phyloP scores from a whole-genome alignment of 2,113 vertebrate species.

The Donacobius atricapilla region DNA sequence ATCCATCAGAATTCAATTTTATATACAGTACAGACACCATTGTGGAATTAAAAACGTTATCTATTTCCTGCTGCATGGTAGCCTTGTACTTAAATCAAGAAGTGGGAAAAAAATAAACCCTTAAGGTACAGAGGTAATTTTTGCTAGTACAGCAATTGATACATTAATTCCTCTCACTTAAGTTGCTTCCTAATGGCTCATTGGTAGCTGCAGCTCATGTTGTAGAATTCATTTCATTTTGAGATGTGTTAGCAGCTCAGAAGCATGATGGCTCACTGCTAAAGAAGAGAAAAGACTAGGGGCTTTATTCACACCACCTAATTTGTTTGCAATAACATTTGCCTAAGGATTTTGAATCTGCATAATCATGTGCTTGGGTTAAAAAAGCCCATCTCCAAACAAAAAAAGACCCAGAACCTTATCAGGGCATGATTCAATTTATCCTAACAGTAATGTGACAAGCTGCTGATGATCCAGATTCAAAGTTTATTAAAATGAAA shows the following conservation, averaged over 20 bases:
- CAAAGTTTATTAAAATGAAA: background rate
- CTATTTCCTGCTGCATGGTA: background rate
- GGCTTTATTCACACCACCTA: background rate
- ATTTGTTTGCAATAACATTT: background rate
- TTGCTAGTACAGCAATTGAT: background rate
- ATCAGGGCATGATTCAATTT: background rate
- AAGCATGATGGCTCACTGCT: background rate
- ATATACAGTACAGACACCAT: background rate
- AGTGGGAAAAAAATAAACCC: accelerated
- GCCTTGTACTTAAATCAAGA: background rate
- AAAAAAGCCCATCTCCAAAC: background rate
- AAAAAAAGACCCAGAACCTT: background rate
- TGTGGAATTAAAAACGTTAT: background rate
- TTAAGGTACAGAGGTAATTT: background rate
- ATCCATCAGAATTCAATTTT: background rate
- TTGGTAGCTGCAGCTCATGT: background rate
- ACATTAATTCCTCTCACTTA: background rate
- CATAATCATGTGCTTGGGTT: background rate
- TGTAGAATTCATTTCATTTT: background rate
- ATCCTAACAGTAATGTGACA: background rate
- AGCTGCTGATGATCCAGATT: background rate
- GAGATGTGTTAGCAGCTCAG: background rate
- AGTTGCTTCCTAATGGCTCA: background rate
- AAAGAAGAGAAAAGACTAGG: background rate
- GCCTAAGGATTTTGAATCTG: background rate